Conservation (phyloP, 2,888 invertebrate genomes). For the Meloe dianella region DNA sequence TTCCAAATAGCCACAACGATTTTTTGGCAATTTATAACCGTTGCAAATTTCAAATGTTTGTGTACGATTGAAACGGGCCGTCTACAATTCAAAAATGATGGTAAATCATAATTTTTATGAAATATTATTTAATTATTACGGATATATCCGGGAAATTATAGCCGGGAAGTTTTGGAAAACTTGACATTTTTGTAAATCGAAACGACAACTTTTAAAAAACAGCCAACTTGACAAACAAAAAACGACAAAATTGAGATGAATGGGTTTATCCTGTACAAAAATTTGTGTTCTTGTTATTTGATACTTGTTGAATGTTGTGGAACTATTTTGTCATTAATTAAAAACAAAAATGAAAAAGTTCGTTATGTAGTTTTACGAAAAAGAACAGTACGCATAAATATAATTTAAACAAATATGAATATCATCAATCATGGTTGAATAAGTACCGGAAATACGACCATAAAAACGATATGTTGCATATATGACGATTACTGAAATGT, state of each 20-base stretch:
- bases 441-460: constrained; percentile 12
- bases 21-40: constrained; percentile 69
- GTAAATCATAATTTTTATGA: not conserved
- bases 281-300: constrained; percentile 6
- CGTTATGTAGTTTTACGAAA: not conserved
- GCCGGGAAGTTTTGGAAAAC: constrained; percentile 75
- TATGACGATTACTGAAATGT: constrained; percentile 8
- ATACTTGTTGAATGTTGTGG: not conserved
- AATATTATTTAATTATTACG: constrained; percentile 45
- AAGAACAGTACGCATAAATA: not conserved
- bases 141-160: constrained; percentile 71
- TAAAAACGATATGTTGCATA: constrained; percentile 11
- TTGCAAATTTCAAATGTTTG: constrained; percentile 71
- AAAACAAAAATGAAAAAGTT: not conserved
- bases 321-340: constrained; percentile 4
- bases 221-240: not conserved
- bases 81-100: constrained; percentile 42
- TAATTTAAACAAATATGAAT: constrained; percentile 8
- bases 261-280: not conserved
- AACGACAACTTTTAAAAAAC: not conserved
- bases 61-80: constrained; percentile 65
- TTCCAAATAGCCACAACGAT: constrained; percentile 63
- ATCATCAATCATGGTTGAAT: constrained; percentile 11
- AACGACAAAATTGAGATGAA: not conserved
- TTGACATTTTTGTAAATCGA: constrained; percentile 51